These are phyloP conservation scores for Xestoiulus laeticollis DNA, from an alignment of 2,888 invertebrate species.

Conservation along the genomic window DNA sequence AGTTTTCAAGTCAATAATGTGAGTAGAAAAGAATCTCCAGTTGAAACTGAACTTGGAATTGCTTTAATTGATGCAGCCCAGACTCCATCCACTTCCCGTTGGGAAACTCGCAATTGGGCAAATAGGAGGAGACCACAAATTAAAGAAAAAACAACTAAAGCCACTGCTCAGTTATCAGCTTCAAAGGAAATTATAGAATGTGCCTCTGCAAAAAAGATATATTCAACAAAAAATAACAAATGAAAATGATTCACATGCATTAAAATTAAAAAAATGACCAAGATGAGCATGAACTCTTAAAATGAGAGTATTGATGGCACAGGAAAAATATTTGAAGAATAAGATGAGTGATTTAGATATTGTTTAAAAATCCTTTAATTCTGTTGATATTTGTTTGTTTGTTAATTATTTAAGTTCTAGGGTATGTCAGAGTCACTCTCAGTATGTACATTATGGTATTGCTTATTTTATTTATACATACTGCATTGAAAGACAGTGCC, in stretches of 20 bases:
- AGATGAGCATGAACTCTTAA: neutral
- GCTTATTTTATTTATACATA: too few species aligned
- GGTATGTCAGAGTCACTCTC: too few species aligned
- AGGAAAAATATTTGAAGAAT: neutral
- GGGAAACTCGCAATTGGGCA: neutral
- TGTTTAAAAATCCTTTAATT: neutral
- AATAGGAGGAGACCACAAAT: neutral
- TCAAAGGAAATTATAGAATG: neutral
- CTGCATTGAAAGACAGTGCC: too few species aligned
- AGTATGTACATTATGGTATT: too few species aligned
- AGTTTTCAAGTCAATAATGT: neutral
- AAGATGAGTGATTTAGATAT: neutral
- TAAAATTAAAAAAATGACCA: neutral
- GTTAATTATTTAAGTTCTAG: too few species aligned
- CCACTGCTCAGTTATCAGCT: neutral
- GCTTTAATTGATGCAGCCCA: neutral
- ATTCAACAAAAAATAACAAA: neutral
- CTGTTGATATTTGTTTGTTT: too few species aligned
- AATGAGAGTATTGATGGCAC: neutral
- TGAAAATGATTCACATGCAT: neutral
- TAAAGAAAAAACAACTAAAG: neutral
- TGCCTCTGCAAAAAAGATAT: neutral
- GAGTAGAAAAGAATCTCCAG: neutral
- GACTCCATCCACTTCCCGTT: neutral
- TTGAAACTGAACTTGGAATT: neutral